Conservation (phyloP, 2,797 vertebrate genomes). For the Paedocypris micromegethes region DNA sequence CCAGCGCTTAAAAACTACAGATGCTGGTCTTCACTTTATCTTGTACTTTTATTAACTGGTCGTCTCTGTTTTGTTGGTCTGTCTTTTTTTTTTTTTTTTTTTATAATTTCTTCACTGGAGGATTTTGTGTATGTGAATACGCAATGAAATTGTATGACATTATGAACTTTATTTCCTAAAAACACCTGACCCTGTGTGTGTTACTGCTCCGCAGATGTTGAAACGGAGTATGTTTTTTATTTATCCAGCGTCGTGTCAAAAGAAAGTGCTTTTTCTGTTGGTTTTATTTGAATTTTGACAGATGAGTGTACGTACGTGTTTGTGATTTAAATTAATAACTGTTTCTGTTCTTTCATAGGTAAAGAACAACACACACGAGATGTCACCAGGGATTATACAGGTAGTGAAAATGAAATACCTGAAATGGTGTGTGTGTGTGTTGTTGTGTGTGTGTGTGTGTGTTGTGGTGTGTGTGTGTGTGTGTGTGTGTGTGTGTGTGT, state of each 20-base stretch:
- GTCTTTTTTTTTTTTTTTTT: not conserved
- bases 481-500: too few species aligned
- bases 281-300: constrained; percentile 1
- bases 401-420: not conserved
- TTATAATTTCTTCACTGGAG: constrained; percentile 4
- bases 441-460: too few species aligned
- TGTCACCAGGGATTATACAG: constrained; percentile 25
- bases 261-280: not conserved
- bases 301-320: not conserved
- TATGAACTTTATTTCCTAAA: constrained; percentile 23
- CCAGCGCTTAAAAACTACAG: not conserved
- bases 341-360: constrained; percentile 21
- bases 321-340: not conserved
- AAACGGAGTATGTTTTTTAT: constrained; percentile 22
- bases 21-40: too few species aligned
- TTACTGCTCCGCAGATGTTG: constrained; percentile 25
- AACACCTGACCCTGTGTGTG: constrained; percentile 29
- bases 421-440: too few species aligned
- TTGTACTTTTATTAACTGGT: too few species aligned
- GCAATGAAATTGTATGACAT: not conserved
- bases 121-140: constrained; percentile 15
- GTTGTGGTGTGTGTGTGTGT: too few species aligned
- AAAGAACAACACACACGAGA: constrained; percentile 17
- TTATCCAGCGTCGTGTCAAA: too few species aligned
- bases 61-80: too few species aligned